Percentiles rank a stretch among this genome's conserved stretches.
These are phyloP conservation scores for Crepidodera aurea DNA, from an alignment of 2,888 invertebrate genomes.

Conservation along the genomic window DNA sequence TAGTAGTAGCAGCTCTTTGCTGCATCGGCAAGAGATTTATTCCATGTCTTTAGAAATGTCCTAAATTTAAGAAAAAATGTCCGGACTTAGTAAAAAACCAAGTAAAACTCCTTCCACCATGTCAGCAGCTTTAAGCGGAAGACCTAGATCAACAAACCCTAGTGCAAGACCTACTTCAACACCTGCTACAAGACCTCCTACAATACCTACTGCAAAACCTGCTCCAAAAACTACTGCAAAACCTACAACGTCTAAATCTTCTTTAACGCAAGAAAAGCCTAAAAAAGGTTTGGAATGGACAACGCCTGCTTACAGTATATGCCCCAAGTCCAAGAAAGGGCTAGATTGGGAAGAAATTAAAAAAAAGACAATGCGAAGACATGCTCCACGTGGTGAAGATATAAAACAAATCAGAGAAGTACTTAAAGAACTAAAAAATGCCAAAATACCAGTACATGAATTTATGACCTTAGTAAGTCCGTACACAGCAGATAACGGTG, in stretches of 20 bases:
- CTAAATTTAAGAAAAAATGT: neutral
- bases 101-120: neutral
- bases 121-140: neutral
- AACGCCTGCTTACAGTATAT: constrained; percentile 46
- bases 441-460: constrained; percentile 54
- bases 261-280: constrained; percentile 8
- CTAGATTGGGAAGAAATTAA: constrained; percentile 49
- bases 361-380: constrained; percentile 51
- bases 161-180: neutral
- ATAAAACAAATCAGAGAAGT: constrained; percentile 50
- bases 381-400: constrained; percentile 56
- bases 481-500: constrained; percentile 58
- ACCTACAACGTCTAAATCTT: neutral
- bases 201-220: neutral
- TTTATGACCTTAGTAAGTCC: constrained; percentile 56
- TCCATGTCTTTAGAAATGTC: constrained; percentile 39
- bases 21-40: constrained; percentile 43
- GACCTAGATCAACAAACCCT: too few relatives aligned
- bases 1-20: constrained; percentile 44
- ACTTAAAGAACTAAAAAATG: constrained; percentile 43
- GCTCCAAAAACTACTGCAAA: neutral
- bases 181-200: constrained; percentile 2
- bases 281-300: constrained; percentile 41
- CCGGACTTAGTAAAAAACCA: neutral
- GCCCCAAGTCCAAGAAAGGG: constrained; percentile 31